These are phyloP conservation scores for Ceratina australensis DNA, from an alignment of 1,140 invertebrate genomes.

Conservation along the genomic window DNA sequence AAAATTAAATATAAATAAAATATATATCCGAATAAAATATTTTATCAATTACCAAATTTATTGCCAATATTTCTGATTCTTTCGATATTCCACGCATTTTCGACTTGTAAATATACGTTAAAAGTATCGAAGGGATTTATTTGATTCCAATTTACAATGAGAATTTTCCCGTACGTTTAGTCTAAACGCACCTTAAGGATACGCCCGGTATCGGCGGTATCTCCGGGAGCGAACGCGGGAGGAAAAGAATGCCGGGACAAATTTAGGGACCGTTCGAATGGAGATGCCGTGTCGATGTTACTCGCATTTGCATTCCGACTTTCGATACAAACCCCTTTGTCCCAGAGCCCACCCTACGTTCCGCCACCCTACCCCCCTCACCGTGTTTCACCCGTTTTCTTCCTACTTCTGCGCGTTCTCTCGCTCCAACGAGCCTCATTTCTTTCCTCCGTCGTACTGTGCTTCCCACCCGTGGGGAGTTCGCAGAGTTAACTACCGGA, in stretches of 20 bases:
- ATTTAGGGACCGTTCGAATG: slow-evolving; percentile 70
- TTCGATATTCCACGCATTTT: too few relatives aligned
- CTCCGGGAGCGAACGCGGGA: slow-evolving; percentile 33
- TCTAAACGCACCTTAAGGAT: slow-evolving; percentile 20
- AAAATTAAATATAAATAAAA: too few relatives aligned
- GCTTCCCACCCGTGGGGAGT: too few relatives aligned
- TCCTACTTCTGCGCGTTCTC: not conserved
- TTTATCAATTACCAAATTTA: too few relatives aligned
- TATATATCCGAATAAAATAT: too few relatives aligned
- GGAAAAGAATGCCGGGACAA: slow-evolving; percentile 63
- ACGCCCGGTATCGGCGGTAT: slow-evolving; percentile 19
- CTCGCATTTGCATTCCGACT: slow-evolving; percentile 69
- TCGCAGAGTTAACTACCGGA: slow-evolving; percentile 27
- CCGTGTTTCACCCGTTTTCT: not conserved
- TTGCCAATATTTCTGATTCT: too few relatives aligned
- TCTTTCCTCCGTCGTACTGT: slow-evolving; percentile 4
- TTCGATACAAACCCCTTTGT: slow-evolving; percentile 67
- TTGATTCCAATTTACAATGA: too few relatives aligned
- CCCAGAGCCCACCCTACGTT: slow-evolving; percentile 14
- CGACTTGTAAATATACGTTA: too few relatives aligned
- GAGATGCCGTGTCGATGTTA: slow-evolving; percentile 69
- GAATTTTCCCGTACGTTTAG: too few relatives aligned
- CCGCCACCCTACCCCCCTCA: not conserved
- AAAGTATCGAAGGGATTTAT: too few relatives aligned
- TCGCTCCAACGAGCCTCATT: not conserved